Evolutionary conservation across 2,888 invertebrate species (phyloP).

Genomic region (Apodemia duryi): DNA sequence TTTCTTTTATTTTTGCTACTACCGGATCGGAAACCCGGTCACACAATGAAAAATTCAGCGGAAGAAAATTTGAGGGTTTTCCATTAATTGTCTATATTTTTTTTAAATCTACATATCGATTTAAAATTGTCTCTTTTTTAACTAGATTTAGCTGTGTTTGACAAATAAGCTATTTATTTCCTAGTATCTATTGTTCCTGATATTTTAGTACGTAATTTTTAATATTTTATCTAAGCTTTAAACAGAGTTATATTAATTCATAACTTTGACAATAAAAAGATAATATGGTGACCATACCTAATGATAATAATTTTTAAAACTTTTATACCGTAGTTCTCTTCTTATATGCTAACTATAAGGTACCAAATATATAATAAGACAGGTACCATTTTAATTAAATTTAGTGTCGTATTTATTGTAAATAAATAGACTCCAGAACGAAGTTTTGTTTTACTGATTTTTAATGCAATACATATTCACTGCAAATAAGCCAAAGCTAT

Average conservation of each 20-base stretch:
- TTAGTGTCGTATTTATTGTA: constrained; percentile 59
- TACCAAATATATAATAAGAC: constrained; percentile 30
- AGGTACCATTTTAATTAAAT: constrained; percentile 43
- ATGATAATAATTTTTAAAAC: constrained; percentile 49
- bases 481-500: too few relatives aligned
- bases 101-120: constrained; percentile 24
- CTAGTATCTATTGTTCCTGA: constrained; percentile 4
- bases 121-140: constrained; percentile 41
- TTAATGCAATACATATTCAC: background rate
- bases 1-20: too few relatives aligned
- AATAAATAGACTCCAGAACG: constrained; percentile 44
- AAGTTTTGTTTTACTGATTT: constrained; percentile 23
- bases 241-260: constrained; percentile 25
- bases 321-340: constrained; percentile 45
- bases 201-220: constrained; percentile 22
- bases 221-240: constrained; percentile 25
- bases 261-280: constrained; percentile 55
- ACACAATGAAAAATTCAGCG: too few relatives aligned
- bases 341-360: constrained; percentile 25
- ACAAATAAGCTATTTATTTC: constrained; percentile 60
- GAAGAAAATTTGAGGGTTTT: too few relatives aligned
- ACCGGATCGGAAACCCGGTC: too few relatives aligned
- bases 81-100: too few relatives aligned
- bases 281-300: constrained; percentile 45
- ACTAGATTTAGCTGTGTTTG: constrained; percentile 73